Percentiles rank a stretch among this genome's conserved stretches.
phyloP scores from a whole-genome alignment of 1,140 invertebrate species.

The Heliconius himera region DNA sequence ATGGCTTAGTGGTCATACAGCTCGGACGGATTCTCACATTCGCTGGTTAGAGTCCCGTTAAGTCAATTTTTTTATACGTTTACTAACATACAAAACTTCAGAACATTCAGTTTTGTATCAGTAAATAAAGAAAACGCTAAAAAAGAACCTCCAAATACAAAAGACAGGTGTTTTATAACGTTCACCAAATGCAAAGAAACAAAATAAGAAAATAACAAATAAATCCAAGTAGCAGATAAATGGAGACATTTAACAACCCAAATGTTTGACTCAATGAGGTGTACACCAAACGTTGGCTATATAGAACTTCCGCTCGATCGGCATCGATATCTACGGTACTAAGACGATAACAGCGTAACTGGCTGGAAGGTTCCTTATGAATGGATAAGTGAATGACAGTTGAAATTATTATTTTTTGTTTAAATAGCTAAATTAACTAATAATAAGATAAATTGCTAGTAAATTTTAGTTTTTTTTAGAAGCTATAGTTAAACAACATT shows the following conservation, averaged over 20 bases:
- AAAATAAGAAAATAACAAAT: background rate
- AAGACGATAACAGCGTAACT: background rate
- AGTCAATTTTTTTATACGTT: too few species aligned
- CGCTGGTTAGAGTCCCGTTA: too few species aligned
- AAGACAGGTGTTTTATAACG: background rate
- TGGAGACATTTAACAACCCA: constrained; percentile 38
- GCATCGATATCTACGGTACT: constrained; percentile 35
- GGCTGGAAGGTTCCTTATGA: background rate
- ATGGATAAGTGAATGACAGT: background rate
- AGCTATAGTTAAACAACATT: too few species aligned
- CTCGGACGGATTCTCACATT: too few species aligned
- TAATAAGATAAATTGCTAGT: too few species aligned
- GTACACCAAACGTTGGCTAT: constrained; percentile 44
- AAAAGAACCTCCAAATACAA: background rate
- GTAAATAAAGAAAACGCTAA: background rate
- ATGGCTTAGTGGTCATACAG: too few species aligned
- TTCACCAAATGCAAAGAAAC: background rate
- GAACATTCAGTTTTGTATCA: too few species aligned
- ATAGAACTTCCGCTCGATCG: constrained; percentile 55
- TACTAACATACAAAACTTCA: too few species aligned
- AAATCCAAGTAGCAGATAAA: constrained; percentile 22
- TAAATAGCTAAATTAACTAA: too few species aligned
- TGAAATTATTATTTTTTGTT: background rate
- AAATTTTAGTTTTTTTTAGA: too few species aligned
- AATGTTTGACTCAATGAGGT: constrained; percentile 44